Percentiles rank a stretch among this genome's conserved stretches.
These are phyloP conservation scores for Oreochromis grahami DNA, from an alignment of 2,797 vertebrate species.

Conservation along the genomic window DNA sequence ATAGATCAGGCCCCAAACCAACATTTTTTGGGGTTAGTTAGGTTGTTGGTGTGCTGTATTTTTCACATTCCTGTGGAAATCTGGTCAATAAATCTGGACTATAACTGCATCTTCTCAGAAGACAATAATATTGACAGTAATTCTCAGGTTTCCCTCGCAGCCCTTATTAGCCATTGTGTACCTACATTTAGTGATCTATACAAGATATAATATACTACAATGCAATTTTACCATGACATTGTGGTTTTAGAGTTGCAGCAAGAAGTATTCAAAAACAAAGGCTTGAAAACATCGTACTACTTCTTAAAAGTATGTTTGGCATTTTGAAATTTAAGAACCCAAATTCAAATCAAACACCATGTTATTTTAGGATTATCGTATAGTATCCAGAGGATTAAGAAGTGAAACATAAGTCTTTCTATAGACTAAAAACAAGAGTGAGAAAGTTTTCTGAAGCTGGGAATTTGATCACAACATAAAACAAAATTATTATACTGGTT, in stretches of 20 bases:
- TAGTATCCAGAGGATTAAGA: not conserved
- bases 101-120: not conserved
- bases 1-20: not conserved
- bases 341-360: not conserved
- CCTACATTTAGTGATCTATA: not conserved
- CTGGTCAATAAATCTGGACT: not conserved
- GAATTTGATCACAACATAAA: not conserved
- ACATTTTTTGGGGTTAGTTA: not conserved
- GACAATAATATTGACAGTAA: not conserved
- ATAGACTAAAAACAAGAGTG: not conserved
- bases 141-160: not conserved
- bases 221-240: not conserved
- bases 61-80: slow-evolving; percentile 2
- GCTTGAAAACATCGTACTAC: accelerated
- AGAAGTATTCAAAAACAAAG: not conserved
- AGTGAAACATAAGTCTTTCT: not conserved
- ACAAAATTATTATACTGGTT: not conserved
- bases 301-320: not conserved
- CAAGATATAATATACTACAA: not conserved
- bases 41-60: not conserved
- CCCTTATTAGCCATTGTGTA: not conserved
- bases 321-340: not conserved
- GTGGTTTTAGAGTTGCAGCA: not conserved
- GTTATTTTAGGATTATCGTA: not conserved
- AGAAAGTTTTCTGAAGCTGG: not conserved